Conservation (phyloP, 2,888 invertebrate species). For the Ischnura elegans region DNA sequence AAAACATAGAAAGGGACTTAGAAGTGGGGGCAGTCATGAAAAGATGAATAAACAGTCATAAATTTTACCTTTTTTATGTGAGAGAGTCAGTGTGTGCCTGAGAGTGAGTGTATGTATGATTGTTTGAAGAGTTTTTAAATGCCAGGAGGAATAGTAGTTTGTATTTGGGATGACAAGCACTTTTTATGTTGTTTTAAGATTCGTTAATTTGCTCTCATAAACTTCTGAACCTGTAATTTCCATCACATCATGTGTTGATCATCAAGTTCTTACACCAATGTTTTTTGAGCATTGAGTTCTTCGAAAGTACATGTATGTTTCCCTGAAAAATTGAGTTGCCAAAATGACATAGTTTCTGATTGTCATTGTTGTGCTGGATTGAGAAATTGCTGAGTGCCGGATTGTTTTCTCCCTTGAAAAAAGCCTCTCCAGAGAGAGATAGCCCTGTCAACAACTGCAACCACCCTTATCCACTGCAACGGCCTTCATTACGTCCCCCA, state of each 20-base stretch:
- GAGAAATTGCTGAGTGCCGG: conserved; percentile 30
- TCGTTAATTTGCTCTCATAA: conserved; percentile 62
- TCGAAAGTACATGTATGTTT: conserved; percentile 46
- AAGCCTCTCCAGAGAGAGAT: background rate
- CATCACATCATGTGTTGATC: conserved; percentile 64
- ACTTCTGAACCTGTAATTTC: conserved; percentile 59
- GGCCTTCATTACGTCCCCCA: background rate
- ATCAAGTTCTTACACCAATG: conserved; percentile 18
- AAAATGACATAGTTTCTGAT: conserved; percentile 10
- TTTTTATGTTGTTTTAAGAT: conserved; percentile 65
- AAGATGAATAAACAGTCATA: conserved; percentile 64
- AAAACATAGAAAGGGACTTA: conserved; percentile 63
- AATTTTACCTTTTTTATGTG: conserved; percentile 67
- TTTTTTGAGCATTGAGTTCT: conserved; percentile 33
- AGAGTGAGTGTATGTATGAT: conserved; percentile 40
- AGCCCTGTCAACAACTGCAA: background rate
- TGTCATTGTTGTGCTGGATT: conserved; percentile 29
- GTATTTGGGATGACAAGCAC: conserved; percentile 64
- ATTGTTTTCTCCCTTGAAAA: conserved; percentile 9
- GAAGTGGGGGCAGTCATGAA: conserved; percentile 58
- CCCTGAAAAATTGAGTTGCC: conserved; percentile 24
- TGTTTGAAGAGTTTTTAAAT: conserved; percentile 58
- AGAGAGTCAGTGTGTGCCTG: conserved; percentile 48
- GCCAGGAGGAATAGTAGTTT: conserved; percentile 61
- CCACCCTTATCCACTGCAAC: conserved; percentile 8